Base-by-base conservation (phyloP, 2,113 vertebrate genomes). In the Progne subis region DNA sequence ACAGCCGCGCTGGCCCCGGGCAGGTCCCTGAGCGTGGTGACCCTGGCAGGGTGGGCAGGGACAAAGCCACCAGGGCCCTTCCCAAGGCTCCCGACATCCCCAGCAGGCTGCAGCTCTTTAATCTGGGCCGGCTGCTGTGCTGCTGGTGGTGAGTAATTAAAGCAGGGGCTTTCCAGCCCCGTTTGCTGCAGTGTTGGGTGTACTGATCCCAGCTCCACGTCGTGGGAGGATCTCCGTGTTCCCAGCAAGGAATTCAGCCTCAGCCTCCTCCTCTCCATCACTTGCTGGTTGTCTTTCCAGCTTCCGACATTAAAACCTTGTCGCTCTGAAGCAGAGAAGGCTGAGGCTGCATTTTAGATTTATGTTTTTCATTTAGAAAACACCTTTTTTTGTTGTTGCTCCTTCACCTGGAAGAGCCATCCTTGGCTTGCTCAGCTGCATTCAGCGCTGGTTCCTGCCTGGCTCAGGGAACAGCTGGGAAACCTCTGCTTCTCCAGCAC, bases 11-110 rank as follows among this genome's bases (percentile, higher is more conserved):
- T 43, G 41, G 41, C 41, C 41, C 41, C 0, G 1, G 44, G 53
- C 6, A 0, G 8, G 57, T 37, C 46, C 65, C 32, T 3, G 14
- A 0, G 18, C 0, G 1, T 10, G 31, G 67, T 61, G 86, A 14
- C 34, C 28, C 19, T 3, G 3, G 0, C 1, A 3, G 15, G 72
- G 8, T 32, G 50, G 52, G 56, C 43, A 68, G 43, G 68, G 25
- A 31, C 14, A 56, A 41, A 95, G n/a, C 59, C 67, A 32, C 37
- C 9, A 1, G 1, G 2, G 7, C 49, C 55, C 43, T 88, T 70
- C 56, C 65, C 20, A 1, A 15, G 8, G 82, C 37, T 88, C n/a
- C 59, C 67, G 25, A 1, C 28, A 18, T 2, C 9, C 32, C 72
- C 21, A 4, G 24, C 17, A 14, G 59, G 69, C 55, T 74, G 60